These are phyloP conservation scores for Pilophorus perplexus DNA, from an alignment of 2,888 invertebrate genomes.

Conservation along the genomic window DNA sequence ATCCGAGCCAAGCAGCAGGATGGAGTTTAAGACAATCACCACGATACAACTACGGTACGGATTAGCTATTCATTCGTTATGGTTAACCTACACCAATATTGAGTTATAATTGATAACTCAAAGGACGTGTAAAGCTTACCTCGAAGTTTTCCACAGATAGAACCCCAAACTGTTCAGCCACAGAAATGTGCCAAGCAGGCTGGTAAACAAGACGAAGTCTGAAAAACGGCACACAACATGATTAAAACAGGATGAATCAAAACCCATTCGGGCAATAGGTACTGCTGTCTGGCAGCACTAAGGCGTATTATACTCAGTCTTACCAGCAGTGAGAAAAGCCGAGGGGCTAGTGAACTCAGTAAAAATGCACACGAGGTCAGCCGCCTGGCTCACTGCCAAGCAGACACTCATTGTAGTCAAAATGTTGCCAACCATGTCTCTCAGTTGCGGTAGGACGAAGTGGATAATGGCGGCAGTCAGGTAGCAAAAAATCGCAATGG, in stretches of 20 bases:
- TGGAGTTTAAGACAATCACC: too few relatives aligned
- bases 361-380: constrained; percentile 74
- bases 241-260: too few relatives aligned
- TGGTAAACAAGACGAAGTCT: constrained; percentile 75
- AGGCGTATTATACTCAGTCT: too few relatives aligned
- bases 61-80: too few relatives aligned
- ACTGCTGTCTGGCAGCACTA: too few relatives aligned
- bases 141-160: constrained; percentile 85
- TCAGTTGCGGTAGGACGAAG: constrained; percentile 75
- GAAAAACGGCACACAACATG: constrained; percentile 50
- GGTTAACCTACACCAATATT: too few relatives aligned
- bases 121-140: constrained; percentile 58
- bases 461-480: constrained; percentile 73
- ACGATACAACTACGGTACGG: too few relatives aligned
- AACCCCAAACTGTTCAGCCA: constrained; percentile 84
- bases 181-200: constrained; percentile 76
- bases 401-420: constrained; percentile 78
- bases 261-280: too few relatives aligned
- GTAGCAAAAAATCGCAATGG: constrained; percentile 67
- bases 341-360: constrained; percentile 77
- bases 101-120: too few relatives aligned
- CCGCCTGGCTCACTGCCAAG: constrained; percentile 71
- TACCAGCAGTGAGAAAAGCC: constrained; percentile 77
- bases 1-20: too few relatives aligned
- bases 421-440: constrained; percentile 81